phyloP scores from a whole-genome alignment of 2,888 invertebrate species.

The Pardosa pseudoannulata region DNA sequence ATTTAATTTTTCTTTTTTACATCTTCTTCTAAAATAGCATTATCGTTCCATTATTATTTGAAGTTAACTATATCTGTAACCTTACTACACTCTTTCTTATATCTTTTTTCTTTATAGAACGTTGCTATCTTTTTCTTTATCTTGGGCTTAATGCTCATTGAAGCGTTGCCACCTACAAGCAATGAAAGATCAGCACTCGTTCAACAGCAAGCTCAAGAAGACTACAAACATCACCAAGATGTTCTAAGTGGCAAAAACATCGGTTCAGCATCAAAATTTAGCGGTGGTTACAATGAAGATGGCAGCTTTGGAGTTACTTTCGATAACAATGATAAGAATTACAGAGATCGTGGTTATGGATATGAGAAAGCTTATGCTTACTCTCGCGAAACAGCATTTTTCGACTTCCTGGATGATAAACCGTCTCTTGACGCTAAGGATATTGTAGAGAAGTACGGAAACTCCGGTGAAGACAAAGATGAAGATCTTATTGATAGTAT shows the following conservation, averaged over 20 bases:
- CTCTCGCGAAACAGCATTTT: conserved; percentile 58
- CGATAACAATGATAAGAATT: conserved; percentile 47
- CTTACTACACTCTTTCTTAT: no score
- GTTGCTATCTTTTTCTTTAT: not conserved
- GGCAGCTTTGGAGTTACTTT: conserved; percentile 41
- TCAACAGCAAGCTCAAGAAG: conserved; percentile 42
- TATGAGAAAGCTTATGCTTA: conserved; percentile 69
- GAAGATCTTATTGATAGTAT: conserved; percentile 23
- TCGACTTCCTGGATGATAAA: conserved; percentile 56
- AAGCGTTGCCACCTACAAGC: not conserved
- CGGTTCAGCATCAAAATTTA: not conserved
- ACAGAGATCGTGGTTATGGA: conserved; percentile 54
- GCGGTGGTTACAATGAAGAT: conserved; percentile 11
- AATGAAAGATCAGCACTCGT: conserved; percentile 29
- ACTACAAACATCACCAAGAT: conserved; percentile 50
- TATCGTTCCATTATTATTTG: no score
- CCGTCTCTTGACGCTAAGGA: conserved; percentile 37
- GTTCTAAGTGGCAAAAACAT: not conserved
- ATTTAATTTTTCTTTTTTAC: no score
- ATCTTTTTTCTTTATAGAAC: not conserved
- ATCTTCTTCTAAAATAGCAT: no score
- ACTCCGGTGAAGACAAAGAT: conserved; percentile 3
- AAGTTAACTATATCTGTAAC: no score
- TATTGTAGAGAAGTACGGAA: conserved; percentile 49
- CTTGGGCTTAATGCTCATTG: not conserved